A percentile compares a stretch with the other conserved stretches of the same genome.
Conservation (phyloP, 2,113 vertebrate species). For the Chlorocebus sabaeus region DNA sequence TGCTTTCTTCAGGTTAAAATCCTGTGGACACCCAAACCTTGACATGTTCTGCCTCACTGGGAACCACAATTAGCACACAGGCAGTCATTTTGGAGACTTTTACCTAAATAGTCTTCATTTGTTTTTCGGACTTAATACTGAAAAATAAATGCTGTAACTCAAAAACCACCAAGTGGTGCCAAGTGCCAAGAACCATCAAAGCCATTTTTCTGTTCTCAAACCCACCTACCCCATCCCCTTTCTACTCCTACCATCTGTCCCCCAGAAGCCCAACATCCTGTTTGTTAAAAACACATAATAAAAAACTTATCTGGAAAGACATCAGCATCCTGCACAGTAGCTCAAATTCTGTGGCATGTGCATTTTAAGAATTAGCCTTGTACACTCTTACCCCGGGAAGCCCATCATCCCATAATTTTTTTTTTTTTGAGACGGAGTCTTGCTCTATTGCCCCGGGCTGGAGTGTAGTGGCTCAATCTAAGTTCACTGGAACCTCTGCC, state of each 20-base stretch:
- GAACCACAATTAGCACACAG: neutral
- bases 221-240: neutral
- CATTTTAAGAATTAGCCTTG: neutral
- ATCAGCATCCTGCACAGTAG: neutral
- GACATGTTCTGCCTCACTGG: neutral
- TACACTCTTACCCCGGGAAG: neutral
- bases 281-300: neutral
- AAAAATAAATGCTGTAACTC: neutral
- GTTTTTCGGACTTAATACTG: neutral
- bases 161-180: neutral
- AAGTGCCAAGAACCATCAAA: neutral
- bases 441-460: no score
- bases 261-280: neutral
- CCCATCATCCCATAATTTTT: neutral
- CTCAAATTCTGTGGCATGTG: neutral
- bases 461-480: no score
- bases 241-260: neutral
- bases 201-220: neutral
- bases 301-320: neutral
- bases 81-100: neutral
- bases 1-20: conserved; percentile 22
- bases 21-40: neutral
- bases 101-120: neutral
- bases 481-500: no score
- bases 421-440: no score